Percentiles rank a stretch among this genome's conserved stretches.
Evolutionary conservation across 2,113 vertebrate genomes (phyloP).

Genomic region (Zeus faber): DNA sequence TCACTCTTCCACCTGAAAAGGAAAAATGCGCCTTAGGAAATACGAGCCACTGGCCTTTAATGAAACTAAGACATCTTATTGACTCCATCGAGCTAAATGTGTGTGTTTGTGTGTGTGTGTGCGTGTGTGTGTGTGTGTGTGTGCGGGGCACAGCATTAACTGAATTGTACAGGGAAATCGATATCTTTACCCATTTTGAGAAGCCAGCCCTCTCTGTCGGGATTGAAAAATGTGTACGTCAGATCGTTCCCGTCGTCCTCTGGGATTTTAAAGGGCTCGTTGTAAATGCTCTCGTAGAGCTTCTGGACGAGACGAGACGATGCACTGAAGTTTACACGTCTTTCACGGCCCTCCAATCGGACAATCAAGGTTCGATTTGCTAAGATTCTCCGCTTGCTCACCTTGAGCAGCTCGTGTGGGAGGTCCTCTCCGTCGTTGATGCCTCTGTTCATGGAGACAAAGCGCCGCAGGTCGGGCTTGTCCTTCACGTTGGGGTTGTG

Average conservation of each 20-base stretch:
- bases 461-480: conserved; percentile 84
- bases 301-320: conserved; percentile 56
- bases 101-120: no score
- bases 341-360: no score
- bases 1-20: conserved; percentile 69
- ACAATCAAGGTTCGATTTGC: no score
- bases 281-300: conserved; percentile 91
- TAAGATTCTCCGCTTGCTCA: no score
- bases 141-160: no score
- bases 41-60: no score
- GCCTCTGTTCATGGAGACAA: conserved; percentile 89
- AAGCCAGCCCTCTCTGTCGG: conserved; percentile 92
- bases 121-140: no score
- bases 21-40: not conserved
- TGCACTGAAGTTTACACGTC: not conserved
- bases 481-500: conserved; percentile 96
- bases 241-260: conserved; percentile 93
- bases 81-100: no score
- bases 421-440: conserved; percentile 86
- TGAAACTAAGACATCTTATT: no score
- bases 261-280: conserved; percentile 92
- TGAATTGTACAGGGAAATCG: no score
- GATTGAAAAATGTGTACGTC: conserved; percentile 94
- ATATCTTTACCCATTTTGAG: conserved; percentile 91
- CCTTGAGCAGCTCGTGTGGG: conserved; percentile 83